Evolutionary conservation across 1,140 invertebrate genomes (phyloP).

Genomic region (Megathymus violae): DNA sequence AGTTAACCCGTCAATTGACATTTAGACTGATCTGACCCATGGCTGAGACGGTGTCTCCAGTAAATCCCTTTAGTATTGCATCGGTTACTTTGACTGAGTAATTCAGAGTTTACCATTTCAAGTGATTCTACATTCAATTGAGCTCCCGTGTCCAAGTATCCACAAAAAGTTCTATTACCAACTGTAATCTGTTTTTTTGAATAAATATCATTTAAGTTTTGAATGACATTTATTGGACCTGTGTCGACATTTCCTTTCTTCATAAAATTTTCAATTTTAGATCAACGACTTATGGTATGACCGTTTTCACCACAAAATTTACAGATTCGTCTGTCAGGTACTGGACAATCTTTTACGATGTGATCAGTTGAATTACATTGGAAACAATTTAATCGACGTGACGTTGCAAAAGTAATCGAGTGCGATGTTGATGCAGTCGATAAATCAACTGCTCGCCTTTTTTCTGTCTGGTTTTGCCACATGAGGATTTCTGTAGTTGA

Average conservation of each 20-base stretch:
- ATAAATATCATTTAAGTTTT: constrained; percentile 35
- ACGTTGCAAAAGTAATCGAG: too few species aligned
- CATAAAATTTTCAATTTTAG: not conserved
- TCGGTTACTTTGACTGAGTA: not conserved
- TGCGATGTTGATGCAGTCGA: too few species aligned
- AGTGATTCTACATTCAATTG: constrained; percentile 35
- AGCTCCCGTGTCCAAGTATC: constrained; percentile 45
- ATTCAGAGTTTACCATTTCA: not conserved
- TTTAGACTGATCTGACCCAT: not conserved
- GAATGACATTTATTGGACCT: too few species aligned
- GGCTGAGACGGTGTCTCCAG: not conserved
- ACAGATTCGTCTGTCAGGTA: not conserved
- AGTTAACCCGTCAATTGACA: constrained; percentile 5
- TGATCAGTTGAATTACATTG: not conserved
- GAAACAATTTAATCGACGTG: too few species aligned
- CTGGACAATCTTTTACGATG: not conserved
- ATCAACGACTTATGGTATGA: not conserved
- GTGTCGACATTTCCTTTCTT: constrained; percentile 2
- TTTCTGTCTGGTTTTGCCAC: too few species aligned
- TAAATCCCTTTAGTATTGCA: constrained; percentile 21
- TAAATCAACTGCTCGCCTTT: too few species aligned
- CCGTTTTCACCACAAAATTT: not conserved
- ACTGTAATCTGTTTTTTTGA: constrained; percentile 35
- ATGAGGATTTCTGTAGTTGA: too few species aligned
- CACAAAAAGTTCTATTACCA: constrained; percentile 18